These are phyloP conservation scores for Gobius niger DNA, from an alignment of 2,113 vertebrate genomes.

Conservation along the genomic window DNA sequence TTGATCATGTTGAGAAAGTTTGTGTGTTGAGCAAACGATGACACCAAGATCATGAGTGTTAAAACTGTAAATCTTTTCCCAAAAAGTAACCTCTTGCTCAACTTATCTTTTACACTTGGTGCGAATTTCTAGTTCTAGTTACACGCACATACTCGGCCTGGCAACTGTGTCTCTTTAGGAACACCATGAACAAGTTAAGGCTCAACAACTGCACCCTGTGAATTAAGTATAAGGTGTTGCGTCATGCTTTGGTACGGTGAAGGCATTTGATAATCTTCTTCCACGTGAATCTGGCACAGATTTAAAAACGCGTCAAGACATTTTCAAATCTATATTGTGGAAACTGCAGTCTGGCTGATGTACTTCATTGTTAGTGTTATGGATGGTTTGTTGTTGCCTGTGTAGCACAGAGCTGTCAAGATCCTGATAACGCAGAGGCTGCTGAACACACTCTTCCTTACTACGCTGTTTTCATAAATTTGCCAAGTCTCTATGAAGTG, in stretches of 20 bases:
- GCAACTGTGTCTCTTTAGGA: constrained; percentile 2
- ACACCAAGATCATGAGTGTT: not conserved
- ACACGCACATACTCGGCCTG: constrained; percentile 3
- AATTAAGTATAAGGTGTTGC: constrained; percentile 3
- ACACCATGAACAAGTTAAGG: constrained; percentile 2
- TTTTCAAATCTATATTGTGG: not conserved
- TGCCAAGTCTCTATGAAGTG: not conserved
- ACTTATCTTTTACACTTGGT: constrained; percentile 3
- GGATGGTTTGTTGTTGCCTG: not conserved
- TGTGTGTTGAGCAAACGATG: not conserved
- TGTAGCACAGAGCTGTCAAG: constrained; percentile 19
- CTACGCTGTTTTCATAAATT: not conserved
- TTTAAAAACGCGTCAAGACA: not conserved
- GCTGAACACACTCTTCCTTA: constrained; percentile 28
- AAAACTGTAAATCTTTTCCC: not conserved
- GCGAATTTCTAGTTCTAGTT: constrained; percentile 6
- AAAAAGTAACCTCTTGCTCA: not conserved
- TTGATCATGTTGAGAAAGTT: not conserved
- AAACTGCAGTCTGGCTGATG: not conserved
- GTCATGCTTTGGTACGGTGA: not conserved
- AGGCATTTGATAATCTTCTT: not conserved
- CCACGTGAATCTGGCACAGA: not conserved
- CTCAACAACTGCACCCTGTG: constrained; percentile 15
- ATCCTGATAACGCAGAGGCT: constrained; percentile 36
- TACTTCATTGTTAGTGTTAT: not conserved